Conservation (phyloP, 2,113 vertebrate species). For the Chloropsis cyanopogon region DNA sequence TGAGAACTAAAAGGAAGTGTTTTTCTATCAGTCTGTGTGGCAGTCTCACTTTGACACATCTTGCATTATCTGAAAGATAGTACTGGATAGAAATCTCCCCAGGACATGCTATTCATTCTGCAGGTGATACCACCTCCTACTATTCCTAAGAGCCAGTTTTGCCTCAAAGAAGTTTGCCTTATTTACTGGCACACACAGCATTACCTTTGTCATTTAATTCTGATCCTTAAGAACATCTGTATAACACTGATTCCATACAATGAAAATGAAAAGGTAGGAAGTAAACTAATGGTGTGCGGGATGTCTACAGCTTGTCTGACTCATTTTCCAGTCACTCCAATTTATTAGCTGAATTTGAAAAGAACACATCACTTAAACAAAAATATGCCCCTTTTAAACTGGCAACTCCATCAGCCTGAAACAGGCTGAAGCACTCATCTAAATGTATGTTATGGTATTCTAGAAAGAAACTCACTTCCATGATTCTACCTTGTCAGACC, state of each 20-base stretch:
- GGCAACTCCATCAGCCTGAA: conserved; percentile 66
- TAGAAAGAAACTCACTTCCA: conserved; percentile 65
- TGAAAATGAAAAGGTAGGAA: conserved; percentile 27
- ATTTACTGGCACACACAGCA: conserved; percentile 40
- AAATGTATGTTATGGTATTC: conserved; percentile 35
- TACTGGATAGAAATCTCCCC: conserved; percentile 31
- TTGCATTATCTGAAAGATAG: conserved; percentile 30
- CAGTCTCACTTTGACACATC: conserved; percentile 50
- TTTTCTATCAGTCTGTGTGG: conserved; percentile 28
- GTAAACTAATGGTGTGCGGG: not conserved
- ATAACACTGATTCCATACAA: conserved; percentile 33
- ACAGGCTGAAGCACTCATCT: conserved; percentile 61
- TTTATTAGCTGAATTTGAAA: conserved; percentile 35
- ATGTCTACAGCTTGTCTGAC: conserved; percentile 18
- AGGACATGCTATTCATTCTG: conserved; percentile 17
- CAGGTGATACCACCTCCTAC: conserved; percentile 33
- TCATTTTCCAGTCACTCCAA: conserved; percentile 45
- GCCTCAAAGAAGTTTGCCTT: conserved; percentile 20
- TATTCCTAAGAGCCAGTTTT: conserved; percentile 39
- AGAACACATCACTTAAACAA: conserved; percentile 55
- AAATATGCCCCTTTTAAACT: conserved; percentile 58
- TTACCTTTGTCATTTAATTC: conserved; percentile 20
- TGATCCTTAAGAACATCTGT: conserved; percentile 37
- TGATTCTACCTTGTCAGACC: conserved; percentile 68
- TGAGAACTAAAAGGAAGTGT: conserved; percentile 51